Evolutionary conservation across 2,797 vertebrate genomes (phyloP), one percentile per base, ranked within the genome.

Genomic region (Crocidura indochinensis): DNA sequence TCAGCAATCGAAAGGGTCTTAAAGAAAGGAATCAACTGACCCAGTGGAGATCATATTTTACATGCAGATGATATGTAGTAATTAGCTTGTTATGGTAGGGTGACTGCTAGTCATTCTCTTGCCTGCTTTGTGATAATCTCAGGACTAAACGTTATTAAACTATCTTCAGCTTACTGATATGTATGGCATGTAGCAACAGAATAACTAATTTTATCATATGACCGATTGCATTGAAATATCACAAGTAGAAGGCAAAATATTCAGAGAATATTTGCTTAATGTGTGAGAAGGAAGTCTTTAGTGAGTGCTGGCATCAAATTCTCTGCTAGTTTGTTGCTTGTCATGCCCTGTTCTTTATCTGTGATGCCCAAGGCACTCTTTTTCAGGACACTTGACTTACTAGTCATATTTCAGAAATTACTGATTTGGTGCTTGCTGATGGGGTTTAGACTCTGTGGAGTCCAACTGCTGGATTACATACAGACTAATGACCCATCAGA

Each of bases 401-500:
- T 94, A 97, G 96, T 98, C 97, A 97, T 98, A 98, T 98, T 98
- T 98, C 96, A 98, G 97, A 97, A 98, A 97, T 93, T 97, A 97
- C 96, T 95, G 97, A 98, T 98, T 97, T 93, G 96, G 96, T 97
- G 90, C 96, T 97, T 95, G 93, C 97, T 98, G 97, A 97, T 98
- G 97, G 64, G 97, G 97, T 98, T 98, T 97, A 97, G 97, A 97
- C 97, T 97, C 97, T 53, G 94, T 97, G 97, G 96, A 97, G 96
- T 97, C 96, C 81, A 47, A 94, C 96, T 98, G 95, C 94, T 98
- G 97, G 97, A 98, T 98, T 98, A 97, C 97, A 97, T 97, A 97
- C 97, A 98, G 97, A 96, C 98, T 98, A 98, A 98, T 98, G 98
- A 98, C 97, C 97, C 98, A 98, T 98, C 97, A 95, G 96, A 97